Evolutionary conservation across 1,140 invertebrate species (phyloP), one percentile per base, ranked within the genome.

Genomic region (Drosophila pallidifrons): DNA sequence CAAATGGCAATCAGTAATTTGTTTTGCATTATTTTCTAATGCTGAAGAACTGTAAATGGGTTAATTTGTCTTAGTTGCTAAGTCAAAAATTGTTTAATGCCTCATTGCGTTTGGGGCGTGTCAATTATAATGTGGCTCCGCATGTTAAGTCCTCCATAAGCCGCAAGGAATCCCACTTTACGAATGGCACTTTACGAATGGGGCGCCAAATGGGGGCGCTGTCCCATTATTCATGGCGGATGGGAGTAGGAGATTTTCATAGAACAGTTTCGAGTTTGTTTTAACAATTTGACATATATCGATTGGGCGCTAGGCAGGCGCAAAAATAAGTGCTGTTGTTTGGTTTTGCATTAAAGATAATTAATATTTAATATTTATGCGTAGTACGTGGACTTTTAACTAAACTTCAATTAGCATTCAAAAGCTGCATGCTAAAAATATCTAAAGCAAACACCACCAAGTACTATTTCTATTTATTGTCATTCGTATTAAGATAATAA

Each of bases 1-100:
- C 28, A 52, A 52, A 52, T 35, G 51, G 28, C 51, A 73, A 74
- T 77, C 51, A 25, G 60, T 65, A 69, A 79, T 63, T 75, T 75
- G 66, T 54, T 51, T 5, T 41, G 47, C 58, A 73, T 74, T 79
- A 74, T 79, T 69, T 55, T 64, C 35, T 69, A 81, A 66, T 75
- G 61, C 79, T 75, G 60, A 54, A 54, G 52, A 28, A 72, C 64
- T 68, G 65, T 68, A 59, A 71, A 69, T 75, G 59, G 66, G 81
- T 86, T 85, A 70, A 81, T 79, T 86, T 86, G 82, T 87, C 82
- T 86, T 87, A 86, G 82, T 76, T 78, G 16, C 8, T 85, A 86
- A 85, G 82, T 86, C 82, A 70, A 80, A 80, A 85, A 85, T 85
- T 85, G 82, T 81, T 81, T 77, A 52, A 82, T 85, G 75, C 61